A percentile compares a stretch with the other conserved stretches of the same genome.
phyloP scores from a whole-genome alignment of 2,888 invertebrate genomes.

The Tenthredo scrophulariae region DNA sequence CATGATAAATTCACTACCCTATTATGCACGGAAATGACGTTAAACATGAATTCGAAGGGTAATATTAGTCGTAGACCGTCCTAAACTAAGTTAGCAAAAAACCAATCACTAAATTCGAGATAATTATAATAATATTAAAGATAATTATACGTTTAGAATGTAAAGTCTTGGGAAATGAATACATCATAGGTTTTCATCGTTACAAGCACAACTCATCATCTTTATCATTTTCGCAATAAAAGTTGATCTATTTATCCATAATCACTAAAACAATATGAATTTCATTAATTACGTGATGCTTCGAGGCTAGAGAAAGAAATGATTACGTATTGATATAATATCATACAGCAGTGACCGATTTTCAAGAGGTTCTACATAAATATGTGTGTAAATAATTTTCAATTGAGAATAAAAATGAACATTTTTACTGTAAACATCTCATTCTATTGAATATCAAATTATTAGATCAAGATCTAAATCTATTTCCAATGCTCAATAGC shows the following conservation, averaged over 20 bases:
- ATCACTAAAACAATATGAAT: not conserved
- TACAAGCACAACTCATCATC: not conserved
- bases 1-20: not conserved
- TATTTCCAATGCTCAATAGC: not conserved
- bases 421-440: not conserved
- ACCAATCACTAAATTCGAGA: not conserved
- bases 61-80: not conserved
- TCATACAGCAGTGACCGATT: not conserved
- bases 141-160: conserved; percentile 12
- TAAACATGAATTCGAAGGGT: not conserved
- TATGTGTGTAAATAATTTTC: conserved; percentile 4
- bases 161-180: not conserved
- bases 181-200: not conserved
- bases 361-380: conserved; percentile 11
- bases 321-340: conserved; percentile 1
- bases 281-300: not conserved
- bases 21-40: not conserved
- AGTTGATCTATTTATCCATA: not conserved
- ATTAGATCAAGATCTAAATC: not conserved
- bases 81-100: not conserved
- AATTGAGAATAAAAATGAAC: not conserved
- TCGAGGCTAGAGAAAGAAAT: not conserved
- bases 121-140: not conserved
- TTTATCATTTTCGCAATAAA: not conserved
- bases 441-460: conserved; percentile 1